Evolutionary conservation across 2,113 vertebrate species (phyloP).

Genomic region (Scatophagus argus): DNA sequence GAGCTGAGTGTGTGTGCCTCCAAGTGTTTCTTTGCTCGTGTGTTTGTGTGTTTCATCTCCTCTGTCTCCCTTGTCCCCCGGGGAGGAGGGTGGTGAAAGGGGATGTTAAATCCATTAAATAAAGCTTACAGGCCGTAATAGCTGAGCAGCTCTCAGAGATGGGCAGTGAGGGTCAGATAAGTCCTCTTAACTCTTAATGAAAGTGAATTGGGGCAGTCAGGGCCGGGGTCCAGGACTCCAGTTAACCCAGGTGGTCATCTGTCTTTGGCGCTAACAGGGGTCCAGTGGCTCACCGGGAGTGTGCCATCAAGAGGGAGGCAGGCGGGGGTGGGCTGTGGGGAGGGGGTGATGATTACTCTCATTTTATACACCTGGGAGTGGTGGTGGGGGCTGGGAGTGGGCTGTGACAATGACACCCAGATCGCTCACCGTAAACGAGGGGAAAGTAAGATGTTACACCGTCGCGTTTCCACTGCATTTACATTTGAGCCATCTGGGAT

Average conservation of each 20-base stretch:
- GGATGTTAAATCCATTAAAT: constrained; percentile 99
- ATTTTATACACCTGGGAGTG: constrained; percentile 74
- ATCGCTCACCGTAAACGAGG: constrained; percentile 67
- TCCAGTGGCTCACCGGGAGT: constrained; percentile 52
- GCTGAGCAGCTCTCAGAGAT: constrained; percentile 90
- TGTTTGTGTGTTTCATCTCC: constrained; percentile 86
- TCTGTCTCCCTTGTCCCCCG: constrained; percentile 85
- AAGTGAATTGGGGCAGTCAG: constrained; percentile 81
- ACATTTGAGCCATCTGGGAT: constrained; percentile 55
- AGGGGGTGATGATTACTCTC: constrained; percentile 77
- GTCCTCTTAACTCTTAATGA: constrained; percentile 86
- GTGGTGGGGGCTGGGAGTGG: constrained; percentile 38
- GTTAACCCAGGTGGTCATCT: constrained; percentile 82
- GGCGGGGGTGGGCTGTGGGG: background rate
- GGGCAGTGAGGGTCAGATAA: constrained; percentile 82
- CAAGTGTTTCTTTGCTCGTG: constrained; percentile 64
- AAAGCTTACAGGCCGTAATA: constrained; percentile 96
- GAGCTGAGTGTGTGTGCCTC: constrained; percentile 58
- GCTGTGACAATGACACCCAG: constrained; percentile 70
- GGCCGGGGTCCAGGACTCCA: constrained; percentile 72
- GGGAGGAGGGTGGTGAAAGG: constrained; percentile 93
- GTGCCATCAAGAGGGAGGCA: constrained; percentile 28
- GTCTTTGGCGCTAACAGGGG: constrained; percentile 71
- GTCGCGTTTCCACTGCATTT: constrained; percentile 56
- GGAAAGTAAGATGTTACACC: constrained; percentile 76